Base-by-base conservation (phyloP, 92 coral and sea anemone species). In the Virgularia gustaviana region DNA sequence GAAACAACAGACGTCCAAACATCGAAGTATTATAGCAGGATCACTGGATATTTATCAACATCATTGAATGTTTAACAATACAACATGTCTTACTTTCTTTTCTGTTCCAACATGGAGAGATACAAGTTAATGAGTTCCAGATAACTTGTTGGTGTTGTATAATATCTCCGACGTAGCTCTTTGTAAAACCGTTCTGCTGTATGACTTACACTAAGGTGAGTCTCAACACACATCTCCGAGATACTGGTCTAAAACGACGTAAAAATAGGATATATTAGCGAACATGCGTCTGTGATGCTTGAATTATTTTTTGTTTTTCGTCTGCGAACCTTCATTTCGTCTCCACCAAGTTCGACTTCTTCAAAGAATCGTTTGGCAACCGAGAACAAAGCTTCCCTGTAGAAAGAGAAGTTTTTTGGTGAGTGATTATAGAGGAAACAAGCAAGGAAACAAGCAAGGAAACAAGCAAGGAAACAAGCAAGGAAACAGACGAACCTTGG, bases 221-320 rank as follows among this genome's bases (percentile, higher is more conserved):
- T 91, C 76, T 88, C 97, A 37, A 91, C 97, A 75, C 97, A 91
- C 97, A 91, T 78, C 76, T 91, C 95, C n/a, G 97, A 95, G 12
- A 91, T 86, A 58, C 84, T 86, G 36, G 85, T 88, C 97, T 88
- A 42, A 76, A 25, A 76, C 11, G 19, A 33, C n/a, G 33, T 20
- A 16, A 7, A 10, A 32, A 59, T 11, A 28, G 9, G 42, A 30
- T 41, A 34, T 7, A 36, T 12, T 43, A 29, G 47, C 10, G 60
- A 15, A 10, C 31, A 39, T 54, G 33, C 34, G 44, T 9, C 8
- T 44, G 39, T 15, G 0, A 25, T 29, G 7, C 23, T 32, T n/a
- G 57, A 25, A 20, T 8, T 19, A 25, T n/a, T n/a, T n/a, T n/a
- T n/a, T n/a, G n/a, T n/a, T n/a, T n/a, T n/a, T n/a, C 10, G 38